Percentiles rank a stretch among this genome's conserved stretches.
Evolutionary conservation across 2,888 invertebrate species (phyloP).

Genomic region (Leistus spinibarbis): DNA sequence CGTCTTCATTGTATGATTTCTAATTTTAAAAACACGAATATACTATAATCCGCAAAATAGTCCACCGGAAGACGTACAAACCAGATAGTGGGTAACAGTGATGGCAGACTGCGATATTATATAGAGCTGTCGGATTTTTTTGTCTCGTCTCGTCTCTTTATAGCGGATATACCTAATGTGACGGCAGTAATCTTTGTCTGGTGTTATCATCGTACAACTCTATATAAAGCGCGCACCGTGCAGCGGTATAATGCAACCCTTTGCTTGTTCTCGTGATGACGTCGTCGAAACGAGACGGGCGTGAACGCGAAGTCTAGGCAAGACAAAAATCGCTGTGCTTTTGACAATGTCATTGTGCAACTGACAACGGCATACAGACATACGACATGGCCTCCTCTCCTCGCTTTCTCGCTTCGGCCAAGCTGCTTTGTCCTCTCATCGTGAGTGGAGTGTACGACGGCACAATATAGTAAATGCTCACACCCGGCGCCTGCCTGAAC

Average conservation of each 20-base stretch:
- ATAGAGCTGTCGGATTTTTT: neutral
- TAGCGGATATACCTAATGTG: neutral
- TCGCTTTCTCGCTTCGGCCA: neutral
- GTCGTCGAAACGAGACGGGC: neutral
- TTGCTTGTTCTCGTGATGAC: neutral
- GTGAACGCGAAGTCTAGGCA: neutral
- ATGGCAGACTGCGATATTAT: neutral
- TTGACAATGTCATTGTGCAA: slow-evolving; percentile 5
- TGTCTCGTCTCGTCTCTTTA: neutral
- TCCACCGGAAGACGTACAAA: too few species aligned
- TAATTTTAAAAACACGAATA: too few species aligned
- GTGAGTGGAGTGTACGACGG: neutral
- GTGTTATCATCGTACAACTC: neutral
- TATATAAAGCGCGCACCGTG: neutral
- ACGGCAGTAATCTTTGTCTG: neutral
- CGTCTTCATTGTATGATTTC: too few species aligned
- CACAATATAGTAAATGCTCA: neutral
- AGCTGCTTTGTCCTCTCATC: neutral
- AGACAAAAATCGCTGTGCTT: slow-evolving; percentile 11
- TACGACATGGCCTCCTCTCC: neutral
- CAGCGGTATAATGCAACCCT: neutral
- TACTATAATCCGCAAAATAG: too few species aligned
- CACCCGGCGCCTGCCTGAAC: neutral
- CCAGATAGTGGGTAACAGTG: too few species aligned
- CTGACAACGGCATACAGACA: neutral